A percentile compares a stretch with the other conserved stretches of the same genome.
Evolutionary conservation across 2,888 invertebrate species (phyloP).

Genomic region (Dinocampus coccinellae): DNA sequence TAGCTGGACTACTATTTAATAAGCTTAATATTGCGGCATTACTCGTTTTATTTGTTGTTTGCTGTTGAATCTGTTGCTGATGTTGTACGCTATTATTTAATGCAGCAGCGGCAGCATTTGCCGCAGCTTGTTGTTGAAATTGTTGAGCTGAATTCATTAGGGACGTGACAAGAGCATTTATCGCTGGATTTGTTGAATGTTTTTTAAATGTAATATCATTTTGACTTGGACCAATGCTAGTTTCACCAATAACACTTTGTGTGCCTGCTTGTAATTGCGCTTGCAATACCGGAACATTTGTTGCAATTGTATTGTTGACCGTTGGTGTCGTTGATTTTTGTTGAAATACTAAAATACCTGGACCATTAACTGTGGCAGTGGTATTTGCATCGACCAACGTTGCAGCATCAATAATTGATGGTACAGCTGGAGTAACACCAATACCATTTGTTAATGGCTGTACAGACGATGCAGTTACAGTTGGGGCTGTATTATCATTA

Average conservation of each 20-base stretch:
- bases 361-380: constrained; percentile 66
- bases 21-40: constrained; percentile 84
- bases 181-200: constrained; percentile 75
- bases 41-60: constrained; percentile 62
- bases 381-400: constrained; percentile 56
- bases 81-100: constrained; percentile 66
- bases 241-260: constrained; percentile 70
- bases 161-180: constrained; percentile 83
- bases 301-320: constrained; percentile 54
- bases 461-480: constrained; percentile 53
- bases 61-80: constrained; percentile 23
- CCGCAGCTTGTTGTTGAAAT: constrained; percentile 78
- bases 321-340: constrained; percentile 67
- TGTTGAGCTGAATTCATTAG: constrained; percentile 87
- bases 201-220: constrained; percentile 72
- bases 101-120: constrained; percentile 62
- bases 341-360: constrained; percentile 70
- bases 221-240: constrained; percentile 63
- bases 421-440: constrained; percentile 50
- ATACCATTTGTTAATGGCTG: constrained; percentile 58
- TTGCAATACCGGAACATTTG: constrained; percentile 80
- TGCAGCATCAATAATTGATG: constrained; percentile 43
- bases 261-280: constrained; percentile 74
- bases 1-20: constrained; percentile 83
- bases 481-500: constrained; percentile 49